These are phyloP conservation scores for Cheilosia variabilis DNA, from an alignment of 2,888 invertebrate species.

Conservation along the genomic window DNA sequence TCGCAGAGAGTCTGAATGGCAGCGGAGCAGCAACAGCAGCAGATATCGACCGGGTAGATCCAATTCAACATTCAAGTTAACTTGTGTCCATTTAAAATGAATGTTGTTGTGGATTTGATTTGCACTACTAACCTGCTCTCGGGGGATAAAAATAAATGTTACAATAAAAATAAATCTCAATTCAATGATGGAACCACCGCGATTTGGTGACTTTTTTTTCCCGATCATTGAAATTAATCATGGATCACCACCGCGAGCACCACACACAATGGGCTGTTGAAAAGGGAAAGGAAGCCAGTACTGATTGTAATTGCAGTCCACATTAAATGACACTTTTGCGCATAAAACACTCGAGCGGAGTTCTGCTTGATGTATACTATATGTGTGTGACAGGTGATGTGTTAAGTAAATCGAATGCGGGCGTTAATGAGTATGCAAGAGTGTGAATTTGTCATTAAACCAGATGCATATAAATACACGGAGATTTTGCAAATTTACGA, in stretches of 20 bases:
- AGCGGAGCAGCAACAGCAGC: slow-evolving; percentile 15
- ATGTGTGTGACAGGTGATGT: slow-evolving; percentile 3
- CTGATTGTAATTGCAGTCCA: background rate
- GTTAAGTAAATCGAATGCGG: slow-evolving; percentile 26
- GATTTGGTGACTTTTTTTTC: slow-evolving; percentile 35
- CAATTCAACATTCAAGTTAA: slow-evolving; percentile 25
- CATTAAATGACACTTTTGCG: slow-evolving; percentile 50
- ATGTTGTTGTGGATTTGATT: slow-evolving; percentile 59
- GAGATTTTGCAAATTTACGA: background rate
- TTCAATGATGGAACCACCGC: slow-evolving; percentile 56
- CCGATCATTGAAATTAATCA: slow-evolving; percentile 51
- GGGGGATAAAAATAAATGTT: background rate
- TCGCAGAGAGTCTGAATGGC: slow-evolving; percentile 15
- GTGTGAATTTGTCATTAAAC: slow-evolving; percentile 15
- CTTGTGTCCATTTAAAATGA: slow-evolving; percentile 66
- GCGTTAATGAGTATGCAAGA: slow-evolving; percentile 46
- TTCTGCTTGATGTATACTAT: background rate
- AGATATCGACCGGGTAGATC: slow-evolving; percentile 21
- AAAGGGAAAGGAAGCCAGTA: slow-evolving; percentile 59
- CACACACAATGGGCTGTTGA: slow-evolving; percentile 38
- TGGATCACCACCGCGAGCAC: slow-evolving; percentile 30
- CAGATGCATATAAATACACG: slow-evolving; percentile 6
- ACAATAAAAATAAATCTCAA: slow-evolving; percentile 10
- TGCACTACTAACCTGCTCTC: slow-evolving; percentile 71
- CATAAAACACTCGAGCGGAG: background rate